phyloP scores from a whole-genome alignment of 2,113 vertebrate species.

The Neodontobutis hainanensis region DNA sequence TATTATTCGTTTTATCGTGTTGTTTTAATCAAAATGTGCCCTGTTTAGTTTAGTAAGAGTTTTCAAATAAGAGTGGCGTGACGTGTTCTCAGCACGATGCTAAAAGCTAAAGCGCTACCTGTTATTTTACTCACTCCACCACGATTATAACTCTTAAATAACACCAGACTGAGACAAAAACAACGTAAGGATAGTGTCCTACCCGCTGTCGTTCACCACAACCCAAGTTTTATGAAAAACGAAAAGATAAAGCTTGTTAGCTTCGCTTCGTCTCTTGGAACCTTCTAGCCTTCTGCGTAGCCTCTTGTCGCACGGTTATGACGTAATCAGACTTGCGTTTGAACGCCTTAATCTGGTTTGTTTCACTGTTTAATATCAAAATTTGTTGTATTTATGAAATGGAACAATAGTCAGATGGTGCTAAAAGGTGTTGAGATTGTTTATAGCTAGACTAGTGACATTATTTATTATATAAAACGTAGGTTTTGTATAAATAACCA shows the following conservation, averaged over 20 bases:
- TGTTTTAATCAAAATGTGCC: accelerated
- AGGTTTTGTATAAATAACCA: too few relatives aligned
- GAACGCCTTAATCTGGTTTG: neutral
- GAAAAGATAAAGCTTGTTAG: constrained; percentile 6
- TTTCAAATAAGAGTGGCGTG: neutral
- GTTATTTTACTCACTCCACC: neutral
- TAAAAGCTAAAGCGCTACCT: constrained; percentile 27
- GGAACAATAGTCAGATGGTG: too few relatives aligned
- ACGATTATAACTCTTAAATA: accelerated
- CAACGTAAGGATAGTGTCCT: neutral
- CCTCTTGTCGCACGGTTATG: neutral
- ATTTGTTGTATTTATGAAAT: neutral
- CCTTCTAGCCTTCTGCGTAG: constrained; percentile 1
- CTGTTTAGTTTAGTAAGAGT: neutral
- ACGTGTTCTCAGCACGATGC: constrained; percentile 40
- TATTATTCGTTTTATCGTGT: accelerated
- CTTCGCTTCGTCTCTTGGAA: neutral
- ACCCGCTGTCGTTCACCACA: constrained; percentile 42
- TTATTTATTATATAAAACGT: too few relatives aligned
- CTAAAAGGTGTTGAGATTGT: too few relatives aligned
- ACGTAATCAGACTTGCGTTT: neutral
- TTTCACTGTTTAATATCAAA: neutral
- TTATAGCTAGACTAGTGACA: too few relatives aligned
- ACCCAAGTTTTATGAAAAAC: neutral
- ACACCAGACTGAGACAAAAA: accelerated